phyloP scores from a whole-genome alignment of 2,797 vertebrate genomes.

The Acrossocheilus fasciatus region DNA sequence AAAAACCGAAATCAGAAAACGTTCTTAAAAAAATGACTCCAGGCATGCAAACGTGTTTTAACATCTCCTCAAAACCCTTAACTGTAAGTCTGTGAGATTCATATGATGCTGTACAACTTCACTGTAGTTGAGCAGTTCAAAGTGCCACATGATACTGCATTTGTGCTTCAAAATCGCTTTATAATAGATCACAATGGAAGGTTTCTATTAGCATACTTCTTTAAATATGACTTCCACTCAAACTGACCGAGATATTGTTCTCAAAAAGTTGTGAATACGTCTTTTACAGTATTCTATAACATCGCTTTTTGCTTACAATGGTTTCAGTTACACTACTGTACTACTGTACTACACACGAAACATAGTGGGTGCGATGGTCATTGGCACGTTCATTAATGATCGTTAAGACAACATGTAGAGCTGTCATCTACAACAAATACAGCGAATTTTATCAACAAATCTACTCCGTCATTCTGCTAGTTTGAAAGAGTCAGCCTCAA shows the following conservation, averaged over 20 bases:
- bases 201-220: conserved; percentile 60
- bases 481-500: conserved; percentile 75
- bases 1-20: neutral
- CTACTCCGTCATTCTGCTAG: conserved; percentile 71
- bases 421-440: conserved; percentile 87
- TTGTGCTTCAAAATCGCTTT: conserved; percentile 61
- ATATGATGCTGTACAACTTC: conserved; percentile 16
- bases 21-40: conserved; percentile 6
- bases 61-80: neutral
- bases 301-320: conserved; percentile 65
- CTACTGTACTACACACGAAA: conserved; percentile 88
- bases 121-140: conserved; percentile 15
- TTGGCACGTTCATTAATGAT: conserved; percentile 97
- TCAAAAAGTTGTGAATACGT: conserved; percentile 71
- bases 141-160: conserved; percentile 64
- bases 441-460: conserved; percentile 64
- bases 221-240: conserved; percentile 43
- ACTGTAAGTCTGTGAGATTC: neutral
- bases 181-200: conserved; percentile 66
- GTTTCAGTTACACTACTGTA: conserved; percentile 84
- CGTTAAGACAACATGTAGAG: conserved; percentile 83
- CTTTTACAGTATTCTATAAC: conserved; percentile 67
- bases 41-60: conserved; percentile 41
- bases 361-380: conserved; percentile 86
- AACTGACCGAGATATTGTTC: conserved; percentile 70